phyloP scores from a whole-genome alignment of 2,797 vertebrate genomes.

The Leuciscus waleckii region DNA sequence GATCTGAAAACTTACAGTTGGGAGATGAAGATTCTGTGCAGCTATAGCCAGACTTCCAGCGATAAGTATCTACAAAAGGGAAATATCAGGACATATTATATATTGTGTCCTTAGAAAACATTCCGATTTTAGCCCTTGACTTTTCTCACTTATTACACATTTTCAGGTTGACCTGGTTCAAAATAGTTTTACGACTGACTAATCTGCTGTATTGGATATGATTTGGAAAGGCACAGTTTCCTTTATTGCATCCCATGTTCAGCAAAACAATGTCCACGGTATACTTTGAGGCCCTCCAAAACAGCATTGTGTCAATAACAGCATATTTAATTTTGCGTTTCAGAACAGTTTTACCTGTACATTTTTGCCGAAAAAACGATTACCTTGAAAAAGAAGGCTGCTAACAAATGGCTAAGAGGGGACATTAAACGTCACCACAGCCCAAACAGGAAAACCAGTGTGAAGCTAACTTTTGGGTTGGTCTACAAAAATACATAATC shows the following conservation, averaged over 20 bases:
- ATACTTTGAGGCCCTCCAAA: background rate
- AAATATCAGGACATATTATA: background rate
- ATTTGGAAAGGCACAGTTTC: background rate
- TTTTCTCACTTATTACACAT: background rate
- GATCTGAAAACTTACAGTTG: constrained; percentile 65
- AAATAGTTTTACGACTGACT: background rate
- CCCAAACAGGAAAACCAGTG: too few relatives aligned
- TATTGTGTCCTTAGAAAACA: background rate
- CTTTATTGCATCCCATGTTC: too few relatives aligned
- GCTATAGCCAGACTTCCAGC: constrained; percentile 73
- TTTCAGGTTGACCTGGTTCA: background rate
- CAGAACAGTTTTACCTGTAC: too few relatives aligned
- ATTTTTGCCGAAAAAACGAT: too few relatives aligned
- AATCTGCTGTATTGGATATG: background rate
- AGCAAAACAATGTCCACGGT: background rate
- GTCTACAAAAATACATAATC: too few relatives aligned
- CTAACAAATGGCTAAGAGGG: too few relatives aligned
- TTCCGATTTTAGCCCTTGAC: background rate
- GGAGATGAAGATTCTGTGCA: constrained; percentile 72
- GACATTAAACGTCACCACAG: too few relatives aligned
- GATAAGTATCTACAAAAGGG: constrained; percentile 64
- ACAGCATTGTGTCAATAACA: background rate
- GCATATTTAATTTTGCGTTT: background rate
- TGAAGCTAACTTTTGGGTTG: too few relatives aligned
- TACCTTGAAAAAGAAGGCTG: too few relatives aligned